phyloP scores from a whole-genome alignment of 2,888 invertebrate species.

The Antheraea yamamai region DNA sequence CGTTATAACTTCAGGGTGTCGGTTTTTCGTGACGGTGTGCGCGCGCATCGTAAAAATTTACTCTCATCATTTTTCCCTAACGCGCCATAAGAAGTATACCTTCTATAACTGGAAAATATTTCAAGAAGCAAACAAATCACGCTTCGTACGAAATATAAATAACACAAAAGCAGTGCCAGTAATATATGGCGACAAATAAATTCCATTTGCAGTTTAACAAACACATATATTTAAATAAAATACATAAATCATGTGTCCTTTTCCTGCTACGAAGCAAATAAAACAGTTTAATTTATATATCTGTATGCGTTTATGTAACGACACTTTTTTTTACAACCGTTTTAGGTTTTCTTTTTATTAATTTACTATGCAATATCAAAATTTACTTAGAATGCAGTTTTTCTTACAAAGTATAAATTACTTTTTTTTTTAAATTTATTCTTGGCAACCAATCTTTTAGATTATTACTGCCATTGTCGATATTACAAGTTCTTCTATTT shows the following conservation, averaged over 20 bases:
- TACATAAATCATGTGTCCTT: conserved; percentile 8
- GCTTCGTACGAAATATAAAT: not conserved
- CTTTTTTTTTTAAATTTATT: no score
- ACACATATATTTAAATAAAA: not conserved
- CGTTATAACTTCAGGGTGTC: no score
- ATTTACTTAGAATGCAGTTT: no score
- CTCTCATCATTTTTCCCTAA: no score
- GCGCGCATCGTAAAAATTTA: no score
- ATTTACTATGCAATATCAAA: no score
- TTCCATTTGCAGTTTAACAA: not conserved
- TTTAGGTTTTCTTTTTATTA: not conserved
- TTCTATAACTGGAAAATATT: not conserved
- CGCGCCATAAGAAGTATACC: no score
- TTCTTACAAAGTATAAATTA: no score
- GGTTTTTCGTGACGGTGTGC: no score
- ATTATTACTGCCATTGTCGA: no score
- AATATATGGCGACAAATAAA: conserved; percentile 1
- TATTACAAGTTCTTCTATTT: no score
- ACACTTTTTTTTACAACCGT: not conserved
- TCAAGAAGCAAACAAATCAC: not conserved
- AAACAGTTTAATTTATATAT: conserved; percentile 2
- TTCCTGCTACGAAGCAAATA: not conserved
- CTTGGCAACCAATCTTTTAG: no score
- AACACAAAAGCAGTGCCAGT: not conserved
- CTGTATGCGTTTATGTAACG: not conserved